These are phyloP conservation scores for Bradysia coprophila DNA, from an alignment of 1,140 invertebrate genomes.

Conservation along the genomic window DNA sequence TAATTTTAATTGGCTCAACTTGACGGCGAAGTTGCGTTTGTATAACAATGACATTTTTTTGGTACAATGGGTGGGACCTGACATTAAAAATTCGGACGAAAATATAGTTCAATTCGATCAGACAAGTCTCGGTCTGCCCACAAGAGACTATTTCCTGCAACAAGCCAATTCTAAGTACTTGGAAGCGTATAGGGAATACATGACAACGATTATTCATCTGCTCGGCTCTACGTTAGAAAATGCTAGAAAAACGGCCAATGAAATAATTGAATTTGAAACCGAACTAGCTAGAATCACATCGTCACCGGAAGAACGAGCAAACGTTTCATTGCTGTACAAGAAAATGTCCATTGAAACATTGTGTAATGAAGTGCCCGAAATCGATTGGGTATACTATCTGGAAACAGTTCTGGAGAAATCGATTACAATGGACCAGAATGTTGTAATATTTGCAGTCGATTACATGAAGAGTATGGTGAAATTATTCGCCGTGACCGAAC, in stretches of 20 bases:
- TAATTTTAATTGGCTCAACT: constrained; percentile 52
- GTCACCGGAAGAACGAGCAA: constrained; percentile 59
- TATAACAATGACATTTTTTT: constrained; percentile 69
- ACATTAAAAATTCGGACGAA: constrained; percentile 72
- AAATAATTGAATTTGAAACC: constrained; percentile 70
- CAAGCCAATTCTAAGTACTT: constrained; percentile 46
- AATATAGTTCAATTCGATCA: constrained; percentile 82
- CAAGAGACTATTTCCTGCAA: constrained; percentile 68
- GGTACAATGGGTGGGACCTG: constrained; percentile 68
- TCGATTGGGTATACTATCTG: constrained; percentile 60
- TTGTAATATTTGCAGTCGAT: constrained; percentile 2
- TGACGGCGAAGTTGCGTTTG: constrained; percentile 54
- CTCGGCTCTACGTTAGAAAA: constrained; percentile 39
- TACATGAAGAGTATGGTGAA: constrained; percentile 25
- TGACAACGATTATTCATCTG: constrained; percentile 45
- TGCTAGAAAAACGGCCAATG: constrained; percentile 41
- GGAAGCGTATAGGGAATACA: constrained; percentile 59
- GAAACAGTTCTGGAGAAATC: constrained; percentile 54
- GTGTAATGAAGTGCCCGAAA: constrained; percentile 43
- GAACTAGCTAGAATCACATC: constrained; percentile 47
- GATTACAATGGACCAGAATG: constrained; percentile 27
- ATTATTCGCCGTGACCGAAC: constrained; percentile 24
- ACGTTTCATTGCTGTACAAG: constrained; percentile 61
- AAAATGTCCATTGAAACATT: constrained; percentile 56
- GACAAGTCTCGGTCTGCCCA: constrained; percentile 67